Percentiles rank a stretch among this genome's conserved stretches.
Conservation (phyloP, 2,113 vertebrate genomes). For the Syngnathoides biaculeatus region DNA sequence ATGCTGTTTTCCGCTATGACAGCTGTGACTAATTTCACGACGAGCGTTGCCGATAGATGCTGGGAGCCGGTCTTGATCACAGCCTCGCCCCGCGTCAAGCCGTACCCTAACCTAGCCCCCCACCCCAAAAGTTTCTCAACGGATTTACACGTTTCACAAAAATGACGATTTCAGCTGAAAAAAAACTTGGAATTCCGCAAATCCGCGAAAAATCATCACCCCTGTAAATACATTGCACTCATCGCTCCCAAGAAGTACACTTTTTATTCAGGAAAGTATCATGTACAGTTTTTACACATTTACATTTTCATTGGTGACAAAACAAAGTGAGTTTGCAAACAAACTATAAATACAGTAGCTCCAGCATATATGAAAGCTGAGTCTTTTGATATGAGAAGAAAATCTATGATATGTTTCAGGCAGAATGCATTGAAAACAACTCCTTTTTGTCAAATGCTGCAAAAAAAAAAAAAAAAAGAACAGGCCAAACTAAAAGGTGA, state of each 20-base stretch:
- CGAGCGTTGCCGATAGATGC: too few relatives aligned
- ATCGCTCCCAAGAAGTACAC: conserved; percentile 37
- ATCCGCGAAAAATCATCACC: too few relatives aligned
- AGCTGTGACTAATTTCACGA: too few relatives aligned
- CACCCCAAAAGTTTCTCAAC: too few relatives aligned
- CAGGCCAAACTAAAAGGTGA: conserved; percentile 29
- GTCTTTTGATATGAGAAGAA: conserved; percentile 21
- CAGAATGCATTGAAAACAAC: conserved; percentile 44
- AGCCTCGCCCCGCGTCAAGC: too few relatives aligned
- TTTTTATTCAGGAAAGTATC: conserved; percentile 43
- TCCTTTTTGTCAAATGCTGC: conserved; percentile 33
- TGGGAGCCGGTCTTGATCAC: too few relatives aligned
- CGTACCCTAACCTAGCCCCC: too few relatives aligned
- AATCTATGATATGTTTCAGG: conserved; percentile 28
- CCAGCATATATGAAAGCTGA: conserved; percentile 27
- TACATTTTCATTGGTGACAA: conserved; percentile 43
- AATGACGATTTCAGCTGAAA: too few relatives aligned
- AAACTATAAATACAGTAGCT: conserved; percentile 38
- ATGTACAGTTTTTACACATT: conserved; percentile 64
- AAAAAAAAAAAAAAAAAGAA: conserved; percentile 40
- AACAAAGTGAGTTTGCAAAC: conserved; percentile 26
- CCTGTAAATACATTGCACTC: too few relatives aligned
- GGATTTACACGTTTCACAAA: too few relatives aligned
- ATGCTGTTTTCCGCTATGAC: too few relatives aligned
- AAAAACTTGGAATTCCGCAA: too few relatives aligned